Conservation (phyloP, 2,888 invertebrate genomes). For the Eutolmus rufibarbis region DNA sequence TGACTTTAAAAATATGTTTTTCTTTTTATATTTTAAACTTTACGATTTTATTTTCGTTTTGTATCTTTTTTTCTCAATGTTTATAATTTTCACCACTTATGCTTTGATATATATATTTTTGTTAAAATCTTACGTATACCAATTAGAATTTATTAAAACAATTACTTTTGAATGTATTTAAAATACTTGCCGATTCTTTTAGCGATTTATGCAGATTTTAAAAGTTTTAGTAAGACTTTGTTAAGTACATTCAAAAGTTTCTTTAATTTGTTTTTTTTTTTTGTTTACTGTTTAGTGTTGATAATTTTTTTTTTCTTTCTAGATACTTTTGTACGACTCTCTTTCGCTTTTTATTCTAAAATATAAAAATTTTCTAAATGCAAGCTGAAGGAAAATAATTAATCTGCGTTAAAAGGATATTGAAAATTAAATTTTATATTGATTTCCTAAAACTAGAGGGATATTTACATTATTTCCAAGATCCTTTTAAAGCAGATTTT, state of each 20-base stretch:
- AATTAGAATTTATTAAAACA: conserved; percentile 8
- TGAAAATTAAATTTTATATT: not conserved
- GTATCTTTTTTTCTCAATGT: not conserved
- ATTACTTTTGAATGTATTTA: not conserved
- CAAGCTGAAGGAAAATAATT: conserved; percentile 35
- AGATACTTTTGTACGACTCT: not conserved
- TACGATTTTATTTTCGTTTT: conserved; percentile 12
- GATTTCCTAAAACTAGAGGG: not conserved
- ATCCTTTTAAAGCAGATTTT: not conserved
- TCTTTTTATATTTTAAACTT: conserved; percentile 14
- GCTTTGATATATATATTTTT: conserved; percentile 6
- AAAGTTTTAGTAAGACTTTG: not conserved
- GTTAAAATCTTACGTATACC: not conserved
- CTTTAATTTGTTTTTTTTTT: not conserved
- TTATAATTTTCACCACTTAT: not conserved
- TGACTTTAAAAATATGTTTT: not conserved
- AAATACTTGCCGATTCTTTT: not conserved
- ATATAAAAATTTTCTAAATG: conserved; percentile 34
- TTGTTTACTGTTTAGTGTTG: not conserved
- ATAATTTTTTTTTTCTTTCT: not conserved
- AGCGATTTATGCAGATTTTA: not conserved
- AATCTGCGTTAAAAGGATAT: not conserved
- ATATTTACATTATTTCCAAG: not conserved
- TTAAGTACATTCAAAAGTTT: conserved; percentile 26
- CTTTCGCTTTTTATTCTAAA: conserved; percentile 32